A percentile compares a stretch with the other conserved stretches of the same genome.
Conservation (phyloP, 2,113 vertebrate species). For the Peromyscus polionotus region DNA sequence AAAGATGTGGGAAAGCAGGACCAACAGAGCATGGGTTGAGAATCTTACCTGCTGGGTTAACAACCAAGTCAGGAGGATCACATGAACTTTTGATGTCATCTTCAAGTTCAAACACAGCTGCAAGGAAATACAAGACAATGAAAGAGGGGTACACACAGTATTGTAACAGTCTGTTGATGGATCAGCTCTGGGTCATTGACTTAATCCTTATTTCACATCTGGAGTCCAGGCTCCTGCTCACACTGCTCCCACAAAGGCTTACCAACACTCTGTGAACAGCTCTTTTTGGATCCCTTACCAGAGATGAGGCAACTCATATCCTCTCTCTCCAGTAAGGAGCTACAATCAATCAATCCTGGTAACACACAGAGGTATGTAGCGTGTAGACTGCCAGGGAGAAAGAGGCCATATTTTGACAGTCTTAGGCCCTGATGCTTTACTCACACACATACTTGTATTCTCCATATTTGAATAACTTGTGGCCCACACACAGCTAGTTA, state of each 20-base stretch:
- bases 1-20: not conserved
- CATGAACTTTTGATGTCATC: slow-evolving; percentile 10
- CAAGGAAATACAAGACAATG: not conserved
- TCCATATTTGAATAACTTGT: not conserved
- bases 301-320: not conserved
- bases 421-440: not conserved
- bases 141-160: not conserved
- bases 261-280: not conserved
- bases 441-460: not conserved
- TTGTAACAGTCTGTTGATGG: not conserved
- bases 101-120: slow-evolving; percentile 17
- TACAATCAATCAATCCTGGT: not conserved
- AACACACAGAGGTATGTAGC: not conserved
- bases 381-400: not conserved
- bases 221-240: not conserved
- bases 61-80: slow-evolving; percentile 27
- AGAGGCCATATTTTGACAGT: not conserved
- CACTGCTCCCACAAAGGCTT: not conserved
- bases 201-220: not conserved
- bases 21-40: not conserved
- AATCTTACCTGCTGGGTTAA: slow-evolving; percentile 30
- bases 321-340: not conserved
- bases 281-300: not conserved
- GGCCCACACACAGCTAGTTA: not conserved
- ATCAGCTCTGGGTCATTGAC: too few species aligned